phyloP scores from a whole-genome alignment of 2,113 vertebrate genomes.

The Oreochromis aureus region DNA sequence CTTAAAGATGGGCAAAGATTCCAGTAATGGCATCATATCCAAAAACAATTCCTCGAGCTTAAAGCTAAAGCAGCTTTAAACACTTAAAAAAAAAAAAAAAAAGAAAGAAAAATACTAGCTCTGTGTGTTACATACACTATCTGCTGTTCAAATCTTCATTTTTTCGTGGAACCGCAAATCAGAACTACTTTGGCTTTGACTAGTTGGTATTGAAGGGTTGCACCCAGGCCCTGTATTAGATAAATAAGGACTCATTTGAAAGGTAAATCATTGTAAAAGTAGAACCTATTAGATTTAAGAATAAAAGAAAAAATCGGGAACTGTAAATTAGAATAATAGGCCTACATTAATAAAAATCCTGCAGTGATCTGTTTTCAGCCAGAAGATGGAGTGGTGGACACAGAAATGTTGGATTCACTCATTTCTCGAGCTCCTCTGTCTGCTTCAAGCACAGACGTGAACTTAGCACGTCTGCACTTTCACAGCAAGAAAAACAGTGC shows the following conservation, averaged over 20 bases:
- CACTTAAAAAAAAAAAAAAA: not conserved
- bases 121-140: not conserved
- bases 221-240: not conserved
- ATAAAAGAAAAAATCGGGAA: not conserved
- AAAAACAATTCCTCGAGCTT: not conserved
- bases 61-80: not conserved
- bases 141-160: not conserved
- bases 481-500: not conserved
- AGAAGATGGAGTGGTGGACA: conserved; percentile 20
- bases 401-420: not conserved
- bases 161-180: not conserved
- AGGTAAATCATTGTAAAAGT: not conserved
- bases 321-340: not conserved
- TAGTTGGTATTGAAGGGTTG: not conserved
- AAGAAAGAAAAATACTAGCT: not conserved
- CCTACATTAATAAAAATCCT: not conserved
- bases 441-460: not conserved
- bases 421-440: not conserved
- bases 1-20: not conserved
- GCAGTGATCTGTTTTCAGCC: not conserved
- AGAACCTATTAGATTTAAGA: not conserved
- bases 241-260: not conserved
- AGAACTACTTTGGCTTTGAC: not conserved
- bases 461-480: not conserved
- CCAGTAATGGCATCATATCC: not conserved